Evolutionary conservation across 2,888 invertebrate genomes (phyloP), one percentile per base, ranked within the genome.

Genomic region (Pimpla rufipes): DNA sequence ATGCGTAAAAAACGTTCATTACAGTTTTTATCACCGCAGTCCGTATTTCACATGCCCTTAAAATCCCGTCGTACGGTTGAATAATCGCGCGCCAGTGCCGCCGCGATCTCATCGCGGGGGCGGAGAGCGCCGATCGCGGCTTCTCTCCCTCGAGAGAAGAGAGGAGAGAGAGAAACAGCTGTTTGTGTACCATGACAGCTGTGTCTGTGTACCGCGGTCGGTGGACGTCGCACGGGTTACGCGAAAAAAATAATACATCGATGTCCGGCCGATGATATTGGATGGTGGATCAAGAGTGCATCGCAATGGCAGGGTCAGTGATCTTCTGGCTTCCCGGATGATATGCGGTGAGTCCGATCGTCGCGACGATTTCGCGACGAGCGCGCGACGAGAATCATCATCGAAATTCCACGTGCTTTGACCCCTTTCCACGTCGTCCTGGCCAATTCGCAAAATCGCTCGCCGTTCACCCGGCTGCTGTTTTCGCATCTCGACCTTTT

Each of bases 161-260:
- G n/a, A n/a, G n/a, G n/a, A n/a, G n/a, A n/a, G n/a, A n/a, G n/a
- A 37, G 35, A 59, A 73, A 81, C 81, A 81, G 81, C 81, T 81
- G 81, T 81, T 81, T 50, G 37, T 37, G 18, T 59, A 73, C 50
- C 42, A 62, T 81, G 81, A 81, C 81, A 81, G 81, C 77, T 78
- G 37, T 37, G 52, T 78, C 71, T 71, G 77, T 66, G 71, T 77
- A 47, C 21, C 23, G 55, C 55, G 70, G 55, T 64, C 23, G 23
- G 37, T 52, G 50, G 45, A 37, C 47, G 40, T 52, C 50, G 11
- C 10, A 13, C 16, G n/a, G n/a, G 40, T 8, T 13, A 18, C n/a
- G 21, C 11, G 2, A 74, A 40, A 2, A 74, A 40, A 2, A 47
- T 47, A 64, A 42, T 62, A 29, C 13, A 64, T 47, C 64, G 64